These are phyloP conservation scores for Stenodera caucasica DNA, from an alignment of 2,888 invertebrate species.

Conservation along the genomic window DNA sequence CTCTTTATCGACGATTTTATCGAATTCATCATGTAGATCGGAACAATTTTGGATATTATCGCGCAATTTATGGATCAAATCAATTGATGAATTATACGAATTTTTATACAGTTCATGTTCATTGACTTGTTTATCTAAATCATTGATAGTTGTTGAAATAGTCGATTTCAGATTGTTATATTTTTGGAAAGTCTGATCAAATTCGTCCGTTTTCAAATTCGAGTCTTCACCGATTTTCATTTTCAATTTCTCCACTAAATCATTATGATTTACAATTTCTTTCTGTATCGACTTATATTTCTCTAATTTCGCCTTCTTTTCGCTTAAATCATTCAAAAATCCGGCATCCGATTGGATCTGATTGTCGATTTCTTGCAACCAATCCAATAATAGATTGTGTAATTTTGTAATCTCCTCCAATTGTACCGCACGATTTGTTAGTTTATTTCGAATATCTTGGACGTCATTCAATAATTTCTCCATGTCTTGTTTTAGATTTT, in stretches of 20 bases:
- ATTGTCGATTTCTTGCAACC: conserved; percentile 86
- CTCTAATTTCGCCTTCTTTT: conserved; percentile 86
- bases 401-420: conserved; percentile 87
- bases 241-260: conserved; percentile 76
- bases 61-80: conserved; percentile 81
- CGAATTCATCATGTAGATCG: conserved; percentile 86
- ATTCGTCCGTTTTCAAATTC: conserved; percentile 60
- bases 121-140: conserved; percentile 79
- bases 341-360: conserved; percentile 76
- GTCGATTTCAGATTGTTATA: conserved; percentile 71
- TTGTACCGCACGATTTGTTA: conserved; percentile 74
- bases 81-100: conserved; percentile 77
- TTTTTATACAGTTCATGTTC: conserved; percentile 87
- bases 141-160: conserved; percentile 67
- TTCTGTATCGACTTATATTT: conserved; percentile 82
- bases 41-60: conserved; percentile 83
- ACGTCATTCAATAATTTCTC: conserved; percentile 83
- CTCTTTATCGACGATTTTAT: conserved; percentile 74
- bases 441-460: conserved; percentile 74
- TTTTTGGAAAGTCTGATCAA: conserved; percentile 69
- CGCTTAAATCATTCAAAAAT: conserved; percentile 81
- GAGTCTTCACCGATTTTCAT: conserved; percentile 70
- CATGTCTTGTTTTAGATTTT: conserved; percentile 84
- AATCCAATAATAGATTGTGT: conserved; percentile 78
- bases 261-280: conserved; percentile 79